Evolutionary conservation across 1,140 invertebrate genomes (phyloP), one percentile per base, ranked within the genome.

Genomic region (Paraescarpia echinospica): DNA sequence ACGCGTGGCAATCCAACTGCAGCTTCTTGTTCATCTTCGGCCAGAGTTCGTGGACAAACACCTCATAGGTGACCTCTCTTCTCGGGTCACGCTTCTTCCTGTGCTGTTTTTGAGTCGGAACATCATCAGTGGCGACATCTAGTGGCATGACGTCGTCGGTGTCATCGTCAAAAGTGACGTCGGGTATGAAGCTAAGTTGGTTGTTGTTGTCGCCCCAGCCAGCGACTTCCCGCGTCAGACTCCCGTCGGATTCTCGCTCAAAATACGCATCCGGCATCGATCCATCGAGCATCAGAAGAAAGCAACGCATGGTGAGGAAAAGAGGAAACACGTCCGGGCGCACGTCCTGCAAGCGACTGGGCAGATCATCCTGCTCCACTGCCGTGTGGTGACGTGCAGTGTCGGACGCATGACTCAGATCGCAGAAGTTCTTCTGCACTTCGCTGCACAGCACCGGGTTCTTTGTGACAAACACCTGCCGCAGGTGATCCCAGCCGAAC

Each of bases 391-490:
- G 90, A 31, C 93, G 91, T 1, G 93, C 92, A 2, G 94, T 35
- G 35, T 93, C 91, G 89, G 92, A 93, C 31, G 94, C 95, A 92
- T 94, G 94, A 89, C 94, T 94, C 51, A 95, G 93, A 91, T 95
- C 94, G 34, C 93, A 89, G 92, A 96, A 95, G 41, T 95, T 95
- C 92, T 95, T 96, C 93, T 94, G 93, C 12, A 96, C 94, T 92
- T 95, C 95, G 92, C 77, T 94, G 91, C 95, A 95, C 51, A 96
- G 93, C 9, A 95, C 94, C 18, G 94, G 93, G 93, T 96, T 95
- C 92, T 95, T 95, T 5, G 95, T 95, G 31, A 95, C 94, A 93
- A 95, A 95, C 33, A 95, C 22, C 93, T 95, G 94, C 51, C 94
- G 95, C 22, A 95, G 92, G 51, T 93, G 92, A 33, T 91, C 91